Conservation (phyloP, 2,888 invertebrate species). For the Epicampocera succincta region DNA sequence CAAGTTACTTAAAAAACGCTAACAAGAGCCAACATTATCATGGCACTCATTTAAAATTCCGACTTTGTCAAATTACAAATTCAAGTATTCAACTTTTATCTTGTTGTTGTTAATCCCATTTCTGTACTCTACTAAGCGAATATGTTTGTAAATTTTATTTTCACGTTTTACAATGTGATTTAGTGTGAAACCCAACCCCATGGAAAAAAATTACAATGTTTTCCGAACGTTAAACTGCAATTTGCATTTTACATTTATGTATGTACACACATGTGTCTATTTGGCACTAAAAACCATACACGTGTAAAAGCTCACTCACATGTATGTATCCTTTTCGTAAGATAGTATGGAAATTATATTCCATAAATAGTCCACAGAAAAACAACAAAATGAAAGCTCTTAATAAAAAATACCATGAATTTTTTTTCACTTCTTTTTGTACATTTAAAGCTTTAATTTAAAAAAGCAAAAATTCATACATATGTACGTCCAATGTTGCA, state of each 20-base stretch:
- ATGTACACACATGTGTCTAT: not conserved
- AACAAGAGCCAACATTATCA: constrained; percentile 10
- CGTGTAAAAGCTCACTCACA: not conserved
- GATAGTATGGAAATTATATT: too few relatives aligned
- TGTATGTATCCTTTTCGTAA: not conserved
- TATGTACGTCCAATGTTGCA: too few relatives aligned
- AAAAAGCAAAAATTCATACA: too few relatives aligned
- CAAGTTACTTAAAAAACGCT: constrained; percentile 20
- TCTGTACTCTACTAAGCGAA: too few relatives aligned
- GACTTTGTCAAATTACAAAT: constrained; percentile 30
- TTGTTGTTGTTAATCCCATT: constrained; percentile 19
- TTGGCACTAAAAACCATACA: not conserved
- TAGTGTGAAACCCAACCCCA: too few relatives aligned
- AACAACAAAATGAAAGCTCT: too few relatives aligned
- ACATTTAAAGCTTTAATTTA: too few relatives aligned
- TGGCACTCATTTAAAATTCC: constrained; percentile 24
- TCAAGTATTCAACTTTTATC: not conserved
- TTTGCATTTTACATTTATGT: too few relatives aligned
- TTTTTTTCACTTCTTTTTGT: not conserved
- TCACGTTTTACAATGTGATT: not conserved
- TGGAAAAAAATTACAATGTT: too few relatives aligned
- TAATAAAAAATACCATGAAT: too few relatives aligned
- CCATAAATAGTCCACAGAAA: constrained; percentile 21
- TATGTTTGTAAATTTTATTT: too few relatives aligned
- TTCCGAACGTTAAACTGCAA: too few relatives aligned